These are phyloP conservation scores for Dichetophora obliterata DNA, from an alignment of 2,888 invertebrate genomes.

Conservation along the genomic window DNA sequence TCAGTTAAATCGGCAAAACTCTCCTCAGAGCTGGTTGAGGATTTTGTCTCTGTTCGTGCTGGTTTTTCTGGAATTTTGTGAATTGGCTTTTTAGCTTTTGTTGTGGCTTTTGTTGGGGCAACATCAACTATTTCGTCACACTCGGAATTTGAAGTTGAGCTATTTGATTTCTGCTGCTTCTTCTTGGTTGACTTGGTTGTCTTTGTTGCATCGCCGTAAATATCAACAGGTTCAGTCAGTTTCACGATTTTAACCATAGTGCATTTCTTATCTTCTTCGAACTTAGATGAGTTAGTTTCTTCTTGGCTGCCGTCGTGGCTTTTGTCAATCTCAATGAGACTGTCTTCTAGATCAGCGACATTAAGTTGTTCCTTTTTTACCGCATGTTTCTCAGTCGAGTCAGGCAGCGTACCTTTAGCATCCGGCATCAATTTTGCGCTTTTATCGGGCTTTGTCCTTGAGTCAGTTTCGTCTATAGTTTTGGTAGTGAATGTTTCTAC, in stretches of 20 bases:
- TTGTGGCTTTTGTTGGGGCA: not conserved
- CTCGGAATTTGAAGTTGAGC: conserved; percentile 40
- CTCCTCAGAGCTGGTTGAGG: conserved; percentile 28
- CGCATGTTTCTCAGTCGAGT: not conserved
- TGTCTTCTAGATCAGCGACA: conserved; percentile 48
- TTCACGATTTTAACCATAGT: not conserved
- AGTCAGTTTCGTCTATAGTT: not conserved
- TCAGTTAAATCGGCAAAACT: conserved; percentile 50
- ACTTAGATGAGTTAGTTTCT: not conserved
- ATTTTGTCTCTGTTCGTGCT: conserved; percentile 22
- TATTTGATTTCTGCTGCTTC: conserved; percentile 36
- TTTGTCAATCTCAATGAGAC: conserved; percentile 43
- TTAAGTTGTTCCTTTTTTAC: conserved; percentile 46
- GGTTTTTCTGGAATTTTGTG: not conserved
- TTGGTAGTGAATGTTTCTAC: conserved; percentile 2
- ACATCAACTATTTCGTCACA: conserved; percentile 34
- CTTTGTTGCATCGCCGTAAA: not conserved
- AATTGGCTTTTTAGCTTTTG: conserved; percentile 8
- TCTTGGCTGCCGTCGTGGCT: conserved; percentile 14
- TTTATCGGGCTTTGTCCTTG: not conserved
- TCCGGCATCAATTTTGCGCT: not conserved
- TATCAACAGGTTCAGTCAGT: conserved; percentile 11
- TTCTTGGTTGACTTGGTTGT: conserved; percentile 32
- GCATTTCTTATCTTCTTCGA: not conserved
- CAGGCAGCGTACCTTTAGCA: not conserved